These are phyloP conservation scores for Cynodonichthys magdalenae DNA, from an alignment of 2,797 vertebrate genomes.

Conservation along the genomic window DNA sequence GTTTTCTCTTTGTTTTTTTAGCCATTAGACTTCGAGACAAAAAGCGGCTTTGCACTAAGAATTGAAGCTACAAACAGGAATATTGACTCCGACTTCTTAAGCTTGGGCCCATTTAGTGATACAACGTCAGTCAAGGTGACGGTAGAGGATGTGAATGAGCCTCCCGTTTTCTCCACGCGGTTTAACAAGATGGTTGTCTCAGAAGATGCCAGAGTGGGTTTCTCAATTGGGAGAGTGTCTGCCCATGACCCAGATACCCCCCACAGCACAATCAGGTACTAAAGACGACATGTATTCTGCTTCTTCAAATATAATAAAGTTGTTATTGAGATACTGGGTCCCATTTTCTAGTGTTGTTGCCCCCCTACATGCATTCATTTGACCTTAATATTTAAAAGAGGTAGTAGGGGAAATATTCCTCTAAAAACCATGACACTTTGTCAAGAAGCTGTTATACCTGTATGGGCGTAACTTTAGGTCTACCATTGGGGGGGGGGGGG, in stretches of 20 bases:
- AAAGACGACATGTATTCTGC: background rate
- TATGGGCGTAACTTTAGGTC: too few relatives aligned
- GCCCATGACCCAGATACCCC: conserved; percentile 92
- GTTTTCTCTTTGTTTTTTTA: conserved; percentile 46
- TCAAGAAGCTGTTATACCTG: too few relatives aligned
- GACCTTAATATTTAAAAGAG: too few relatives aligned
- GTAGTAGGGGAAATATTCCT: too few relatives aligned
- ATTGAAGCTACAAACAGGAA: conserved; percentile 94
- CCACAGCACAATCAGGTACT: conserved; percentile 89
- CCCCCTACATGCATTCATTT: too few relatives aligned
- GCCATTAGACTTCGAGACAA: conserved; percentile 94
- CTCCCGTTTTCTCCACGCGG: conserved; percentile 85
- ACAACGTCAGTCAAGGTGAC: conserved; percentile 88
- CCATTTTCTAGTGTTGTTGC: too few relatives aligned
- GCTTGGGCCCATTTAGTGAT: conserved; percentile 90
- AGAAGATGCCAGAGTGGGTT: conserved; percentile 90
- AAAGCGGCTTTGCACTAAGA: conserved; percentile 87
- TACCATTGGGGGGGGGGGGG: too few relatives aligned
- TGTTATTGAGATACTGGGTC: too few relatives aligned
- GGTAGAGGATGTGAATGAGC: conserved; percentile 93
- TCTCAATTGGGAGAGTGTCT: conserved; percentile 89
- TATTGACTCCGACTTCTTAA: conserved; percentile 90
- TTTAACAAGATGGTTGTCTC: conserved; percentile 90
- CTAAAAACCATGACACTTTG: too few relatives aligned
- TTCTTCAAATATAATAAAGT: too few relatives aligned